Percentiles rank a stretch among this genome's conserved stretches.
Conservation (phyloP, 2,797 vertebrate genomes). For the Delichon dasypus region DNA sequence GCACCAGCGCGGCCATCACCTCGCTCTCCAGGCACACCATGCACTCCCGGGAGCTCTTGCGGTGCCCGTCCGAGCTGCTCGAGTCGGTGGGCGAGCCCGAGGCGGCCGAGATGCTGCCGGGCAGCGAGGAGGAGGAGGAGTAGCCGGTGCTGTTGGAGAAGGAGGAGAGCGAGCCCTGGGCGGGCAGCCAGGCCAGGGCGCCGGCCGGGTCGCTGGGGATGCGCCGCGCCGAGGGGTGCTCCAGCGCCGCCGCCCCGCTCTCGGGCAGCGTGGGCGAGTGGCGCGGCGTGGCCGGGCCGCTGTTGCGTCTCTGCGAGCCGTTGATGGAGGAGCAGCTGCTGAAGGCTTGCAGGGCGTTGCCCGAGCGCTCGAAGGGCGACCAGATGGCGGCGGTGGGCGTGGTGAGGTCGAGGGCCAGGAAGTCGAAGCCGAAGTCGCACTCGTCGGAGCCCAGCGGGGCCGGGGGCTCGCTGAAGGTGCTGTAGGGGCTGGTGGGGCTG, state of each 20-base stretch:
- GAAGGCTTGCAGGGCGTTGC: constrained; percentile 70
- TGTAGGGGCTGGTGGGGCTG: constrained; percentile 88
- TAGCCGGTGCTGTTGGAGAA: constrained; percentile 88
- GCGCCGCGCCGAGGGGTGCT: constrained; percentile 87
- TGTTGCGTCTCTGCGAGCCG: constrained; percentile 79
- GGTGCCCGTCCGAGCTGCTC: constrained; percentile 75
- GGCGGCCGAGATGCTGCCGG: constrained; percentile 67
- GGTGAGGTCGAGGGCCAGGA: constrained; percentile 77
- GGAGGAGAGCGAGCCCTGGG: constrained; percentile 78
- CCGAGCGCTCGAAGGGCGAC: constrained; percentile 83
- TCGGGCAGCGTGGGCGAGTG: constrained; percentile 91
- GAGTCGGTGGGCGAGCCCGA: constrained; percentile 88
- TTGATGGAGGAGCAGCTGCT: constrained; percentile 72
- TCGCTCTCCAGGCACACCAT: constrained; percentile 94
- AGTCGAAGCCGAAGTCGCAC: constrained; percentile 88
- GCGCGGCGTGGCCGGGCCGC: constrained; percentile 84
- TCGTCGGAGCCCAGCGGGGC: constrained; percentile 79
- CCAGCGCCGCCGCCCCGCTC: constrained; percentile 61
- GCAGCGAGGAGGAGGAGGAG: constrained; percentile 87
- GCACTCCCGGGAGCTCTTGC: constrained; percentile 84
- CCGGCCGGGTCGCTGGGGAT: constrained; percentile 88
- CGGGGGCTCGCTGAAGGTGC: constrained; percentile 76
- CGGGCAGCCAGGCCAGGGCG: constrained; percentile 87
- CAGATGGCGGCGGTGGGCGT: constrained; percentile 87
- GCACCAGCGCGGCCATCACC: constrained; percentile 92